These are phyloP conservation scores for Hirundo rustica DNA, from an alignment of 2,797 vertebrate species.

Conservation along the genomic window DNA sequence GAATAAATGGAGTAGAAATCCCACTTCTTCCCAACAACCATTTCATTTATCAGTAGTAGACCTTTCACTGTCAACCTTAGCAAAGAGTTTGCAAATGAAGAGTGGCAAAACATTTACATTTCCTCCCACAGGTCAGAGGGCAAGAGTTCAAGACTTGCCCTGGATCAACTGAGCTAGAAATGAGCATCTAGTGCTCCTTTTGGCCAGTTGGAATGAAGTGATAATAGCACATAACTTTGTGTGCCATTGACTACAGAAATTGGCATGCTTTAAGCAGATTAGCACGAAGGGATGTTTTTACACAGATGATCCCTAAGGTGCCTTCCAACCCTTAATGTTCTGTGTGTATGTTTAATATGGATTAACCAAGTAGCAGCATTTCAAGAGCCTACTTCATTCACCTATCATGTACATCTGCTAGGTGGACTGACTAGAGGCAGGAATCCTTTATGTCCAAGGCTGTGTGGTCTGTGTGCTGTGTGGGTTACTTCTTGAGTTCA, in stretches of 20 bases:
- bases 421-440: neutral
- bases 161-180: neutral
- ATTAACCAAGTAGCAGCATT: neutral
- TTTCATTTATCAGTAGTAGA: neutral
- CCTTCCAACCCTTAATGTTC: neutral
- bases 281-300: neutral
- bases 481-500: neutral
- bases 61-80: neutral
- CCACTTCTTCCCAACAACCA: neutral
- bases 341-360: neutral
- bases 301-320: neutral
- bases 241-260: neutral
- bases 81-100: neutral
- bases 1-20: neutral
- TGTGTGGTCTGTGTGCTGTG: neutral
- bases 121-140: neutral
- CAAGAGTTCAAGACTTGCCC: neutral
- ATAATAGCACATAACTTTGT: neutral
- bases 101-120: neutral
- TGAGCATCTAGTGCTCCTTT: neutral
- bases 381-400: neutral
- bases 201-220: neutral
- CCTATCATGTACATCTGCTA: neutral
- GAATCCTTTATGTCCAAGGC: neutral
- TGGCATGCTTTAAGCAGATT: neutral